phyloP scores from a whole-genome alignment of 1,140 invertebrate species.

The Anastrepha obliqua region DNA sequence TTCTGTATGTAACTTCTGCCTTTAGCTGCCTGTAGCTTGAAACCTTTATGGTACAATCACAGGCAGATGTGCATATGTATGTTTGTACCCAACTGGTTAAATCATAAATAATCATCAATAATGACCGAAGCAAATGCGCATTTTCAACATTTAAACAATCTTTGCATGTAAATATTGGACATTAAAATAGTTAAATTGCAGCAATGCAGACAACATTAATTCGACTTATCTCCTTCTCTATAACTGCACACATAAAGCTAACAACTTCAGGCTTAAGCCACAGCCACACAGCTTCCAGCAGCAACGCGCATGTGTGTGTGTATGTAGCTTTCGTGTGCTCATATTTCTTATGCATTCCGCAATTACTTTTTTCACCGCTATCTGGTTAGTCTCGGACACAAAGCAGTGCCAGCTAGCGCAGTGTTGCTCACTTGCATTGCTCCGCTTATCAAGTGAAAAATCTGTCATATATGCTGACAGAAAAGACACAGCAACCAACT shows the following conservation, averaged over 20 bases:
- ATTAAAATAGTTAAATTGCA: conserved; percentile 24
- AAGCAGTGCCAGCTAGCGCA: not conserved
- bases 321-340: conserved; percentile 1
- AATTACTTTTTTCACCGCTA: conserved; percentile 34
- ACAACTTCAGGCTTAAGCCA: not conserved
- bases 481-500: not conserved
- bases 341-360: conserved; percentile 29
- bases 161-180: conserved; percentile 7
- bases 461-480: conserved; percentile 45
- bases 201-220: not conserved
- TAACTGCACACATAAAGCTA: not conserved
- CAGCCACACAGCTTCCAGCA: not conserved
- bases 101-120: not conserved
- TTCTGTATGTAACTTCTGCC: too few relatives aligned
- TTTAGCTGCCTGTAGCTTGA: too few relatives aligned
- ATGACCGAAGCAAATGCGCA: not conserved
- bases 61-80: too few relatives aligned
- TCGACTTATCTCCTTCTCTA: not conserved
- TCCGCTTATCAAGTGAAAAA: conserved; percentile 41
- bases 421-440: not conserved
- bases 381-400: not conserved
- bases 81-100: too few relatives aligned
- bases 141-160: not conserved
- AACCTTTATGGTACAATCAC: too few relatives aligned
- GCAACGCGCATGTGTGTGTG: not conserved